Base-by-base conservation (phyloP, 2,113 vertebrate genomes). In the Zosterops lateralis region DNA sequence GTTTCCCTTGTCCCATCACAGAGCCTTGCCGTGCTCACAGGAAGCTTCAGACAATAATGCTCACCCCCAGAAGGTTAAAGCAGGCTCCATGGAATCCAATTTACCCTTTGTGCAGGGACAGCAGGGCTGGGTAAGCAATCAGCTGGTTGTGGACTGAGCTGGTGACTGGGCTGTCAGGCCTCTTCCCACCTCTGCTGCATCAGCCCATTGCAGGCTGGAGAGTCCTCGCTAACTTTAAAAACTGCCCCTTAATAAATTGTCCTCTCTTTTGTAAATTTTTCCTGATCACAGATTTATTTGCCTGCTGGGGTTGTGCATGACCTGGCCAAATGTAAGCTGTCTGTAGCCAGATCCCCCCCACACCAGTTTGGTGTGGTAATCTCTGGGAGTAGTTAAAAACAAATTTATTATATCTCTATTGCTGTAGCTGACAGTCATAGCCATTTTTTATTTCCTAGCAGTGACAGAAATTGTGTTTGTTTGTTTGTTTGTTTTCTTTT, bases 161-260 rank as follows among this genome's bases (percentile, higher is more conserved):
- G 44, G 13, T 17, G 47, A 3, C 26, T 28, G 53, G 10, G n/a
- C 20, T 40, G 42, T 25, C 48, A 66, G 65, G 20, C 7, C 13
- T 60, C 40, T 60, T 77, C 45, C 34, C 40, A 64, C 5, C 1
- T 26, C 32, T 80, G 34, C 60, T n/a, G 12, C 51, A 24, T 20
- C 66, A 71, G 36, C 38, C 62, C 1, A 0, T 20, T 12, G 14
- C 7, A 8, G 0, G 0, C 47, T 62, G 32, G 5, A 71, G 7
- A 31, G 16, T 14, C 42, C 73, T 74, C 0, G 0, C 9, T 50
- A 36, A 40, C 26, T 67, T 20, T 21, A 32, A 28, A 71, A 56
- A 66, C 3, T 2, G 3, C 54, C 9, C 12, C 26, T 54, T 58
- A 36, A 47, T 47, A 47, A 56, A 65, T 56, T 34, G 12, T 29